Evolutionary conservation across 2,113 vertebrate species (phyloP).

Genomic region (Cottus gobio): DNA sequence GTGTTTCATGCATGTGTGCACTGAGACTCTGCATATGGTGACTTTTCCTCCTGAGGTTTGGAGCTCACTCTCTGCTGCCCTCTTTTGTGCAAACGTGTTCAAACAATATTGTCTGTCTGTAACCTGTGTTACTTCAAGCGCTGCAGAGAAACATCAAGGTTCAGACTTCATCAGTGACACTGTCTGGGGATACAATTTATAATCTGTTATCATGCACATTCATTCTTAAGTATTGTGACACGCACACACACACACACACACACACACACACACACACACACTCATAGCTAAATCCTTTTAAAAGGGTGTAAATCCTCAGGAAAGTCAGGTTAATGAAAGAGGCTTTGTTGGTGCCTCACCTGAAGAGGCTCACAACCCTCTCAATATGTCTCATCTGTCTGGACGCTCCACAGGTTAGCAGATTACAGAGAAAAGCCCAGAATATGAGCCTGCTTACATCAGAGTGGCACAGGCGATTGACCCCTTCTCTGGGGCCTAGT

Average conservation of each 20-base stretch:
- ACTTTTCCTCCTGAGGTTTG: constrained; percentile 24
- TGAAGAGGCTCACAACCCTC: constrained; percentile 18
- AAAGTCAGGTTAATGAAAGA: constrained; percentile 39
- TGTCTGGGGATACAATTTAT: not conserved
- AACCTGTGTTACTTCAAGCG: not conserved
- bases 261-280: not conserved
- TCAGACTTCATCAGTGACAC: constrained; percentile 1
- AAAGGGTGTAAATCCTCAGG: constrained; percentile 35
- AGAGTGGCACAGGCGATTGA: constrained; percentile 21
- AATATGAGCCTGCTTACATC: constrained; percentile 58
- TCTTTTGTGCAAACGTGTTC: constrained; percentile 60
- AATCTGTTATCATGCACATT: constrained; percentile 8
- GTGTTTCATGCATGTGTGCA: constrained; percentile 69
- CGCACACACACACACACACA: not conserved
- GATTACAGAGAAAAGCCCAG: constrained; percentile 65
- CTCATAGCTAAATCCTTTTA: constrained; percentile 19
- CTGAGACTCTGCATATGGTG: constrained; percentile 48
- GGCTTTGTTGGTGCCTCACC: constrained; percentile 25
- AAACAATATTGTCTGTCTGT: not conserved
- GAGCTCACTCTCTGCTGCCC: constrained; percentile 71
- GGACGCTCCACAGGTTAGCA: constrained; percentile 59
- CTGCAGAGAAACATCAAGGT: not conserved
- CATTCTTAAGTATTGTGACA: not conserved
- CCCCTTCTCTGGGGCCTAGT: constrained; percentile 50
- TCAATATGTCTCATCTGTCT: constrained; percentile 48